Evolutionary conservation across 2,113 vertebrate genomes (phyloP), one percentile per base, ranked within the genome.

Genomic region (Halichoeres trimaculatus): DNA sequence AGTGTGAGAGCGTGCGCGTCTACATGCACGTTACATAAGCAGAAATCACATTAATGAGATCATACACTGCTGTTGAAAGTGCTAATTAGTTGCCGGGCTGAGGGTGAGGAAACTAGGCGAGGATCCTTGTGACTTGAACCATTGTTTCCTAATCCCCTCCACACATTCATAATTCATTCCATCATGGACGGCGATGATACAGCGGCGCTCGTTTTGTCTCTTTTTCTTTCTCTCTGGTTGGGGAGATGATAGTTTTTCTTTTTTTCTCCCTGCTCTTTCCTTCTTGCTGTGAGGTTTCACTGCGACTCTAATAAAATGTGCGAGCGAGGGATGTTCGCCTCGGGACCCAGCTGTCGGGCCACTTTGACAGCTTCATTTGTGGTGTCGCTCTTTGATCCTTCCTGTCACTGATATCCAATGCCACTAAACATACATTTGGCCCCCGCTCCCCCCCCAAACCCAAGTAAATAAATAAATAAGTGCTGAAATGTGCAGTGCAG

Each of bases 281-380:
- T 86, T 76, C 84, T 87, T 34, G 76, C 89, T 87, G 85, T 81
- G 78, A 88, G 90, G 87, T 89, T 92, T 83, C 74, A 83, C 85
- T 61, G 74, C 63, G 76, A 88, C 90, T 85, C 82, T 89, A 90
- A 91, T 87, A 92, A 90, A 88, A 89, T 84, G 84, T 84, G 81
- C 72, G 59, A 74, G 80, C 56, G 63, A 86, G 83, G 83, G 88
- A 92, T 88, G 88, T 88, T 88, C 84, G 78, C 89, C 85, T 86
- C 77, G 81, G 84, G 91, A 93, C 81, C 89, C 75, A 56, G 87
- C 88, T 92, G 89, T 87, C 90, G 81, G 85, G 86, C 81, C 83
- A 85, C 88, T 93, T 86, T 92, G 91, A 93, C 90, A 87, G 90
- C 92, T 92, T 93, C 84, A 93, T 94, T 91, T 91, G 78, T 81